phyloP scores from a whole-genome alignment of 2,113 vertebrate species.

The Brachyistius frenatus region DNA sequence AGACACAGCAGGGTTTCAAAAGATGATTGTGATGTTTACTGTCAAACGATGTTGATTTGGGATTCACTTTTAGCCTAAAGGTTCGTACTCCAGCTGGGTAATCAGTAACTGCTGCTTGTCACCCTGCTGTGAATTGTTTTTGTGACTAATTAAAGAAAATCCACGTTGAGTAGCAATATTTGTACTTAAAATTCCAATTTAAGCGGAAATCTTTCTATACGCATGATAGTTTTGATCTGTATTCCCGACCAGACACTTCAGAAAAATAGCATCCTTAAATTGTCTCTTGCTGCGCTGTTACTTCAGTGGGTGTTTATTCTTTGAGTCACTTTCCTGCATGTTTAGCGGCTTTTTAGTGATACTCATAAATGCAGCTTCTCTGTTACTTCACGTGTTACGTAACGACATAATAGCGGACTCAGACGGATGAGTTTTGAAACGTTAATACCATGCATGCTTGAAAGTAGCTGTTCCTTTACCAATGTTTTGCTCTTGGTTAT shows the following conservation, averaged over 20 bases:
- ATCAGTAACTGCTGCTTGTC: background rate
- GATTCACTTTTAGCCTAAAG: background rate
- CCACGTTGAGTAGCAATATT: background rate
- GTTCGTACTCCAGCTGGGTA: background rate
- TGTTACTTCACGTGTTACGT: conserved; percentile 25
- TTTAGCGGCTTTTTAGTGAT: conserved; percentile 15
- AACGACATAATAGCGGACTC: conserved; percentile 3
- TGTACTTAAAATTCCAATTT: background rate
- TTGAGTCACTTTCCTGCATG: background rate
- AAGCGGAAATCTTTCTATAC: background rate
- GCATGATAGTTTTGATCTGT: background rate
- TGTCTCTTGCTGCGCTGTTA: background rate
- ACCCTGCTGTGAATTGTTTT: background rate
- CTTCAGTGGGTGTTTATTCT: background rate
- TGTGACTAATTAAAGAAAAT: background rate
- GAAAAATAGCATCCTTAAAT: background rate
- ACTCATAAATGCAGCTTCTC: background rate
- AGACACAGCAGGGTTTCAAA: background rate
- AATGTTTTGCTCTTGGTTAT: background rate
- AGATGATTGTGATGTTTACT: background rate
- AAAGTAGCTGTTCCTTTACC: background rate
- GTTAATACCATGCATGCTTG: background rate
- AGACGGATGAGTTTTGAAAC: background rate
- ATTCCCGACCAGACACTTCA: background rate
- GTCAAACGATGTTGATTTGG: background rate